Conservation (phyloP, 2,113 vertebrate genomes). For the Cryptoleucopteryx plumbea region DNA sequence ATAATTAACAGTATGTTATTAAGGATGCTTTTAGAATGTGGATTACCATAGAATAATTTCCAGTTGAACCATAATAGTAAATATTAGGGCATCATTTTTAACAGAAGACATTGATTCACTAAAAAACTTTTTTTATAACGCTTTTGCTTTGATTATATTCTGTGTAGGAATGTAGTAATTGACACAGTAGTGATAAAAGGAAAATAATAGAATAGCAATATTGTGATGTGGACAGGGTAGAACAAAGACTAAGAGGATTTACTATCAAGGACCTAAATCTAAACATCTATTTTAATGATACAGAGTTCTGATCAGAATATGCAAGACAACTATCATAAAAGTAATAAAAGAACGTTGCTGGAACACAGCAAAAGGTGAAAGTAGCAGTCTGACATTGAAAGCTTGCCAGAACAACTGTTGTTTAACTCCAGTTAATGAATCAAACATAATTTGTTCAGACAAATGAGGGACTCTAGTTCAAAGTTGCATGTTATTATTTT, state of each 20-base stretch:
- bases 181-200: not conserved
- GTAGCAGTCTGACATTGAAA: not conserved
- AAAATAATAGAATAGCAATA: not conserved
- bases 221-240: not conserved
- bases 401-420: not conserved
- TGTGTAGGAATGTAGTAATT: not conserved
- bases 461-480: not conserved
- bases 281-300: not conserved
- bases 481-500: not conserved
- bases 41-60: not conserved
- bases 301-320: not conserved
- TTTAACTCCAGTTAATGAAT: not conserved
- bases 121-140: not conserved
- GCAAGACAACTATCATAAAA: not conserved
- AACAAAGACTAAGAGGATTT: not conserved
- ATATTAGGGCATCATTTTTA: not conserved
- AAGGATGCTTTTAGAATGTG: not conserved
- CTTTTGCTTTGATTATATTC: not conserved
- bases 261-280: not conserved
- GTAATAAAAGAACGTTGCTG: not conserved
- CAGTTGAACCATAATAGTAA: not conserved
- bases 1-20: not conserved
- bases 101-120: not conserved
- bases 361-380: not conserved
- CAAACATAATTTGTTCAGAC: not conserved